These are phyloP conservation scores for Lepidonotus clava DNA, from an alignment of 2,888 invertebrate species.

Conservation along the genomic window DNA sequence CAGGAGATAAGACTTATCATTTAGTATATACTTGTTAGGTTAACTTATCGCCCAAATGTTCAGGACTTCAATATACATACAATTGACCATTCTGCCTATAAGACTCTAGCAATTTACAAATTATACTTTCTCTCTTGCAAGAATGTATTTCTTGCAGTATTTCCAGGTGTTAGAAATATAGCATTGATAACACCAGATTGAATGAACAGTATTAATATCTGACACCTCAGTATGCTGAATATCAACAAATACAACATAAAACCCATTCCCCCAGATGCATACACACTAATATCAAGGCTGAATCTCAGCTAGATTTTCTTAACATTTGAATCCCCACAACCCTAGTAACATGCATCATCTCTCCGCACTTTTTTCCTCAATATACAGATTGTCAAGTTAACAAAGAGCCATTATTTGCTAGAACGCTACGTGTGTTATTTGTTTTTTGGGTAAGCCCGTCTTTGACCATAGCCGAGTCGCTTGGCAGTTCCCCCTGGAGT, in stretches of 20 bases:
- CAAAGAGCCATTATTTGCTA: background rate
- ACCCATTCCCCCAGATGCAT: background rate
- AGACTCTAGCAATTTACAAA: background rate
- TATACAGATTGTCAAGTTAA: background rate
- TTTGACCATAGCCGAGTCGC: slow-evolving; percentile 57
- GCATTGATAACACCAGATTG: too few species aligned
- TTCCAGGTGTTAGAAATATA: too few species aligned
- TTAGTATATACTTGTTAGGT: background rate
- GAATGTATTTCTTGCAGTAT: too few species aligned
- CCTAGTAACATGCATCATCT: background rate
- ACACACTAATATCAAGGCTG: background rate
- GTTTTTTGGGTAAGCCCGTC: slow-evolving; percentile 59
- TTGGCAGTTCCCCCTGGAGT: background rate
- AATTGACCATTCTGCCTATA: background rate
- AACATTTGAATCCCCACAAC: background rate
- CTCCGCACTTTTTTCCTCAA: background rate
- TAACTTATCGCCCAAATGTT: too few species aligned
- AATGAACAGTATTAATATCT: too few species aligned
- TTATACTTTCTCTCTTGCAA: too few species aligned
- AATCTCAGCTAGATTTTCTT: background rate
- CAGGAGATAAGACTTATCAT: background rate
- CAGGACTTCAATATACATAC: background rate
- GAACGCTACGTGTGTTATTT: slow-evolving; percentile 41
- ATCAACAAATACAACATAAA: background rate
- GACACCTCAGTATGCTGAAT: too few species aligned